A percentile compares a stretch with the other conserved stretches of the same genome.
phyloP scores from a whole-genome alignment of 2,888 invertebrate species.

The Hirtodrosophila cameraria region DNA sequence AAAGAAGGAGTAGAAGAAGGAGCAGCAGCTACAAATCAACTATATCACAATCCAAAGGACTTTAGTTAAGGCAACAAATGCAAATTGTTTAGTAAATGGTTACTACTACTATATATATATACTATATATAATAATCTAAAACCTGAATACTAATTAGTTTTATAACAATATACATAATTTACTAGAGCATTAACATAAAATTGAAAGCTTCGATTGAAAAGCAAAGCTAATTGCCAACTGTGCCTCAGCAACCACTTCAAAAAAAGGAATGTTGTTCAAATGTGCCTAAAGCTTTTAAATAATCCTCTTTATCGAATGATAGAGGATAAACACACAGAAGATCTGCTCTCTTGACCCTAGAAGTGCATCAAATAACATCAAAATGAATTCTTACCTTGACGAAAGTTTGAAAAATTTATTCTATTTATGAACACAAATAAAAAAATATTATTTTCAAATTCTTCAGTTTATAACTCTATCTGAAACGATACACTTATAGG shows the following conservation, averaged over 20 bases:
- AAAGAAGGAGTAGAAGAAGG: constrained; percentile 7
- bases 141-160: constrained; percentile 55
- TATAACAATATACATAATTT: constrained; percentile 6
- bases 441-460: no score
- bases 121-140: constrained; percentile 16
- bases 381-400: no score
- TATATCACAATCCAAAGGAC: constrained; percentile 82
- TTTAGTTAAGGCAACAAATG: constrained; percentile 69
- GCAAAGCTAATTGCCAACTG: constrained; percentile 15
- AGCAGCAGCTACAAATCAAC: constrained; percentile 53
- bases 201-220: constrained; percentile 1
- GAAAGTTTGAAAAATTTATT: no score
- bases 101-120: constrained; percentile 54
- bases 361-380: no score
- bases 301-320: no score
- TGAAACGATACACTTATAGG: no score
- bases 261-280: no score
- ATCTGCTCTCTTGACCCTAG: background rate
- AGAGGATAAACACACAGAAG: background rate
- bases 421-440: no score
- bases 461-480: no score
- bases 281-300: background rate
- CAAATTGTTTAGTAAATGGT: constrained; percentile 54
- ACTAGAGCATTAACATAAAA: constrained; percentile 4
- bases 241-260: constrained; percentile 13